Evolutionary conservation across 2,888 invertebrate genomes (phyloP), one percentile per base, ranked within the genome.

Genomic region (Napeogenes inachia): DNA sequence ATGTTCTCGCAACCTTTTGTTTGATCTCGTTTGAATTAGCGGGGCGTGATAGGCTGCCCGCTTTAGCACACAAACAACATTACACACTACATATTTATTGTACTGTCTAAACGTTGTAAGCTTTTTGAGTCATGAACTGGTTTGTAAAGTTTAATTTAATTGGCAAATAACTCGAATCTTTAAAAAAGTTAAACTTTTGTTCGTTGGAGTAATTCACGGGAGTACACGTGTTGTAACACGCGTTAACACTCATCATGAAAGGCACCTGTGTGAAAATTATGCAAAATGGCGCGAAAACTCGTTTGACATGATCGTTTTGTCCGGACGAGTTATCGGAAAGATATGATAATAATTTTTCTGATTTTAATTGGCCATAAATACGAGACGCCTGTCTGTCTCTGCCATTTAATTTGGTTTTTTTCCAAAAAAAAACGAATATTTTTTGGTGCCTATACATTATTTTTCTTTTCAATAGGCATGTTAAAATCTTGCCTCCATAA

Each of bases 191-290:
- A 38, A 55, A 35, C 21, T 38, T 21, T 3, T 32, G 21, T 21
- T 46, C 38, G 42, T 42, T 42, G 10, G 10, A 56, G 21, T 50
- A 50, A 69, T 68, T 68, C 60, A 64, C 62, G 62, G 69, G 70
- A 66, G 68, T 50, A 21, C 70, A 70, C 67, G 70, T 70, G 67
- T 68, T 71, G 56, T 60, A 65, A 21, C 21, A 21, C 21, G 21
- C 21, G 21, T 21, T 8, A 38, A 38, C 38, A 71, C 71, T 71
- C 53, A 45, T 57, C 64, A 63, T 64, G 66, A 70, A 70, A 67
- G 63, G 63, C 68, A 64, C 56, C 60, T 63, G 63, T 66, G 56
- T 59, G 56, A 57, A 72, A 68, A 69, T 73, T 70, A 73, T 73
- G 61, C 70, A 62, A 68, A 69, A 70, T 70, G 64, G 64, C 65